Base-by-base conservation (phyloP, 2,797 vertebrate genomes). In the Rhyacichthys aspro region DNA sequence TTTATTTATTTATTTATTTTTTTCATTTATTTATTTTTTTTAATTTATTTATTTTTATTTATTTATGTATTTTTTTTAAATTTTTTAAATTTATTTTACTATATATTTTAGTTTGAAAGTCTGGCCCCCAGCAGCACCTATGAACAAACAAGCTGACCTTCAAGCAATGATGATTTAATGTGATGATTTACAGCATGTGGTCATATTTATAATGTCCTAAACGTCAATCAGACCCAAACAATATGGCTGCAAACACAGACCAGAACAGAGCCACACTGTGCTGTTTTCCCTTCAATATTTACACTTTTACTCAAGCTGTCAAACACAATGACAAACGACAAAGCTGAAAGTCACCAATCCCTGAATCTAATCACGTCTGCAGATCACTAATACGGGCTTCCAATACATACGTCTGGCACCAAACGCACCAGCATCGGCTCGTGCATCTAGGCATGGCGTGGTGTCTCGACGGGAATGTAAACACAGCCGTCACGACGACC, bases 401-500 rank as follows among this genome's bases (percentile, higher is more conserved):
- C 56, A 59, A 67, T 56, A 46, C 54, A 60, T 46, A 59, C 12
- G 46, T 34, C 28, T 7, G 50, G 59, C 19, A 28, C 61, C 17
- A 65, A 65, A 48, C 34, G 10, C 70, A 58, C 78, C 77, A 65
- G 59, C 70, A 81, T 76, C n/a, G 60, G 75, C 67, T 72, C 79
- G 61, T 86, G 74, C 82, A 83, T 18, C 55, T 55, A 17, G 78
- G 78, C 76, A 57, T 16, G 1, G 32, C 76, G 46, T 16, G 1
- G 39, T 76, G 70, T 82, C 71, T 56, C 56, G 52, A 42, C 64
- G 80, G 78, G 68, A 84, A 91, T 88, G 88, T 73, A 86, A 89
- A 86, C 84, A 86, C 46, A 59, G 60, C 3, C 19, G 59, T 57
- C 74, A 63, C 38, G 65, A 47, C 49, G 37, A 69, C 75, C 55